Evolutionary conservation across 2,113 vertebrate species (phyloP).

Genomic region (Oryzias celebensis): DNA sequence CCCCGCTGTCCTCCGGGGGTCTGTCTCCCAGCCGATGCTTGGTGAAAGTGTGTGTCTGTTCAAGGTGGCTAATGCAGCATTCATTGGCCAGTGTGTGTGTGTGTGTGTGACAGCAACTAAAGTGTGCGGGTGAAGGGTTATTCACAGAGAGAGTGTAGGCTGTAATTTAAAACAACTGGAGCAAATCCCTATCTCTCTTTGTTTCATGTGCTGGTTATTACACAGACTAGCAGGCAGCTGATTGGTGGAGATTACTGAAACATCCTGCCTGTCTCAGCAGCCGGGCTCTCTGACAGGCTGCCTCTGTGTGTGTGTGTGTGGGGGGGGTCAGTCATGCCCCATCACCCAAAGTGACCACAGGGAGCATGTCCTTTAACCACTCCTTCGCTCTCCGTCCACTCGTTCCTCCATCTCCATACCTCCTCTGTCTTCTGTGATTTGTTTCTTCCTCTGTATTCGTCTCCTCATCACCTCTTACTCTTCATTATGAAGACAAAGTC

Average conservation of each 20-base stretch:
- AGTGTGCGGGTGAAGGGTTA: constrained; percentile 74
- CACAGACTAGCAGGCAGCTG: constrained; percentile 89
- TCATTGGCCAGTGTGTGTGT: constrained; percentile 20
- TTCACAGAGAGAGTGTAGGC: constrained; percentile 70
- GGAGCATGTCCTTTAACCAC: constrained; percentile 54
- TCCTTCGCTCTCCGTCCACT: not conserved
- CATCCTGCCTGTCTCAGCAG: constrained; percentile 81
- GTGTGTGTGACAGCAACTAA: constrained; percentile 53
- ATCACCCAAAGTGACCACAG: constrained; percentile 87
- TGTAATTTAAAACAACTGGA: constrained; percentile 81
- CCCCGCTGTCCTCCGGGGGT: constrained; percentile 38
- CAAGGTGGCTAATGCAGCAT: constrained; percentile 35
- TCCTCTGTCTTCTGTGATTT: constrained; percentile 5
- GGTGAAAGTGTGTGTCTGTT: constrained; percentile 13
- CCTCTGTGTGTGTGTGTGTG: constrained; percentile 80
- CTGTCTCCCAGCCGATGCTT: constrained; percentile 30
- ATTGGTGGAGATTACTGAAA: constrained; percentile 88
- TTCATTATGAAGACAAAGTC: not conserved
- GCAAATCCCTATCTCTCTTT: constrained; percentile 49
- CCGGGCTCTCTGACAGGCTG: constrained; percentile 77
- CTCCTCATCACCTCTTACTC: not conserved
- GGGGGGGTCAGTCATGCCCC: constrained; percentile 84
- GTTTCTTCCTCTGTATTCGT: not conserved
- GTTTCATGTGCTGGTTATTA: constrained; percentile 70
- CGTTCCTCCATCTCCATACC: not conserved